Conservation (phyloP, 2,113 vertebrate species). For the Jaculus jaculus region DNA sequence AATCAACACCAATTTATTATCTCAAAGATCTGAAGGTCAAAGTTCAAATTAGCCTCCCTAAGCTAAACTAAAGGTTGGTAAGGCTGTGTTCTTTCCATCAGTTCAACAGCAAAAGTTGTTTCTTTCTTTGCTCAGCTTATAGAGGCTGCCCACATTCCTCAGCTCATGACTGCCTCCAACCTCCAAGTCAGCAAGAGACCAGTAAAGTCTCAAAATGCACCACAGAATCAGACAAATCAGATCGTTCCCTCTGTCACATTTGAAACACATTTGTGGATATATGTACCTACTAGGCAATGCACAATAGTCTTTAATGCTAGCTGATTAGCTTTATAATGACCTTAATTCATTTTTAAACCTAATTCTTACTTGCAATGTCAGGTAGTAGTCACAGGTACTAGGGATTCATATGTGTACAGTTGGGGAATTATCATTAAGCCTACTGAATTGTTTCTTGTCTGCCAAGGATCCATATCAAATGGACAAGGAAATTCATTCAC, state of each 20-base stretch:
- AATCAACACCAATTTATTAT: not conserved
- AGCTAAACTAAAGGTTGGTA: not conserved
- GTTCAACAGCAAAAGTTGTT: not conserved
- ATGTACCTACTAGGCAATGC: not conserved
- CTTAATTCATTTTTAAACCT: not conserved
- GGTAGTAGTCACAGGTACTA: not conserved
- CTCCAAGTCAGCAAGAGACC: not conserved
- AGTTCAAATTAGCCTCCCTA: not conserved
- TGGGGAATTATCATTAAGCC: not conserved
- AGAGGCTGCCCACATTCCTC: not conserved
- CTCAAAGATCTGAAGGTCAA: too few species aligned
- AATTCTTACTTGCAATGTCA: not conserved
- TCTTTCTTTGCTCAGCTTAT: not conserved
- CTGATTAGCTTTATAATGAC: not conserved
- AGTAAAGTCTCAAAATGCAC: not conserved
- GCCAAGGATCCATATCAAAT: not conserved
- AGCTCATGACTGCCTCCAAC: not conserved
- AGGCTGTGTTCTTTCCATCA: not conserved
- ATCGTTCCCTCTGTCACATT: not conserved
- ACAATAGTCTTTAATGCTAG: not conserved
- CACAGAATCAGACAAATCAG: not conserved
- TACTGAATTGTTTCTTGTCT: not conserved
- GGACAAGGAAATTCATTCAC: not conserved
- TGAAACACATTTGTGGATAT: not conserved
- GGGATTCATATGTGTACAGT: not conserved